Base-by-base conservation (phyloP, 2,113 vertebrate species). In the Clarias gariepinus region DNA sequence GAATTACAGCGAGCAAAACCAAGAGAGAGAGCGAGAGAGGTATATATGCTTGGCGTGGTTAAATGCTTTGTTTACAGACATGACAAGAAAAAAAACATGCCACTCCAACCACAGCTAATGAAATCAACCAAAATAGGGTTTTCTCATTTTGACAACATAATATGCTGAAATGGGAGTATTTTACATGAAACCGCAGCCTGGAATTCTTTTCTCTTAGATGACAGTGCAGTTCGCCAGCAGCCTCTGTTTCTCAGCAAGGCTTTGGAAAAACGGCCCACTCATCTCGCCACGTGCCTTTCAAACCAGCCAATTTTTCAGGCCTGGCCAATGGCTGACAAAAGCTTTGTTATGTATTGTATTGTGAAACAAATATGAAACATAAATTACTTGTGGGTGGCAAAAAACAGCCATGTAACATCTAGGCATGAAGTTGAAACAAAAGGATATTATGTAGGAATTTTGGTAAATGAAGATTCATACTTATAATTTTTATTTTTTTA, bases 41-140 rank as follows among this genome's bases (percentile, higher is more conserved):
- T 76, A 23, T 41, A 73, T 63, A 73, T 7, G n/a, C 66, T 80
- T 81, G 60, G 28, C 83, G 9, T 81, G 84, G 25, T 76, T 83
- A 83, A 90, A 83, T 81, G 80, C 58, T 89, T 82, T 90, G 86
- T 87, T 90, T 89, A 83, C 60, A 66, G 86, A 77, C 78, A 76
- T 83, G 68, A 69, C 60, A 33, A 53, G 60, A 57, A 16, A 60
- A 47, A 60, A 89, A 83, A 87, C 36, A 73, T 60, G 53, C 63
- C 60, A 63, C 13, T 18, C 25, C 63, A 80, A 83, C 85, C 63
- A 63, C 63, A 83, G 88, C 80, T 87, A 85, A 87, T 87, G 19
- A 84, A 85, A 66, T 71, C 16, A 69, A 78, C 25, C 66, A 57
- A 76, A 87, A 90, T 79, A 76, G 19, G 30, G 23, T 60, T 85